A percentile compares a stretch with the other conserved stretches of the same genome.
These are phyloP conservation scores for Graphium colonna DNA, from an alignment of 2,888 invertebrate genomes.

Conservation along the genomic window DNA sequence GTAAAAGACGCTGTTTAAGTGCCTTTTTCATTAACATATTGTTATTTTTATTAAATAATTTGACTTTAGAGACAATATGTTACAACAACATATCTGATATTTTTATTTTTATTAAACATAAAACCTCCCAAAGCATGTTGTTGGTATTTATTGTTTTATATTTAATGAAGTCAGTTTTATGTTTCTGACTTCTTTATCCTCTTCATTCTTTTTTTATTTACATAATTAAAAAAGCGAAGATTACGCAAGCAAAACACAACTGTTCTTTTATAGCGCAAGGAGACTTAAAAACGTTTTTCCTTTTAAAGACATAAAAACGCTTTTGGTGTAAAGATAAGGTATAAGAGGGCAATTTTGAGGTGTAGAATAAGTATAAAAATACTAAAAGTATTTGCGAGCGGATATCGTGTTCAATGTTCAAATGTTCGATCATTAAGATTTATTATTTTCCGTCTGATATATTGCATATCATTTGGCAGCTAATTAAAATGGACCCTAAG, in stretches of 20 bases:
- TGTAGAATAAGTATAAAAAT: constrained; percentile 8
- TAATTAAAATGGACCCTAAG: constrained; percentile 69
- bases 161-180: neutral
- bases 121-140: neutral
- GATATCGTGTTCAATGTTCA: constrained; percentile 27
- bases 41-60: too few species aligned
- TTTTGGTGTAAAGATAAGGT: constrained; percentile 16
- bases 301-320: constrained; percentile 18
- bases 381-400: neutral
- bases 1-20: too few species aligned
- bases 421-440: constrained; percentile 46
- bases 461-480: constrained; percentile 64
- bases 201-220: neutral
- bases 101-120: neutral
- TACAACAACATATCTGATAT: too few species aligned
- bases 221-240: neutral
- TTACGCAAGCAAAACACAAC: constrained; percentile 12
- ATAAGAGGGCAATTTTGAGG: constrained; percentile 7
- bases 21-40: too few species aligned
- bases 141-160: neutral
- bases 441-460: constrained; percentile 56
- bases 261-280: constrained; percentile 19
- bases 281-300: constrained; percentile 15
- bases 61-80: too few species aligned
- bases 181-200: neutral